Evolutionary conservation across 2,888 invertebrate species (phyloP).

Genomic region (Eustalomyia histrio): DNA sequence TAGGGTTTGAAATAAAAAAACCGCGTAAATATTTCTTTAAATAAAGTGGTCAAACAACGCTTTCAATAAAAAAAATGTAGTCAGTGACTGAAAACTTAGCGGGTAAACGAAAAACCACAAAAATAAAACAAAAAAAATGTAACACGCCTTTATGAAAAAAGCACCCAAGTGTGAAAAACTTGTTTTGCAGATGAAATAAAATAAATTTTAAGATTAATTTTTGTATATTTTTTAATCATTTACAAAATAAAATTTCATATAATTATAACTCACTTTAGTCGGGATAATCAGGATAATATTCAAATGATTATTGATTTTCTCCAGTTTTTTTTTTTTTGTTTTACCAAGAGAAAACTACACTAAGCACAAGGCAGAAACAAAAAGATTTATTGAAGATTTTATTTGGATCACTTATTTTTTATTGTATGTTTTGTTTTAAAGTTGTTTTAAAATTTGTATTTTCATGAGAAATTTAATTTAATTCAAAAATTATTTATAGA

Average conservation of each 20-base stretch:
- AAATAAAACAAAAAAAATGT: slow-evolving; percentile 38
- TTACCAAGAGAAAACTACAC: not conserved
- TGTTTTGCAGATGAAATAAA: slow-evolving; percentile 41
- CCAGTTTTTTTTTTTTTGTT: not conserved
- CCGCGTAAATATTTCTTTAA: slow-evolving; percentile 67
- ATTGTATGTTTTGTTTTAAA: not conserved
- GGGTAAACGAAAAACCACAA: slow-evolving; percentile 29
- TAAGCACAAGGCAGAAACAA: not conserved
- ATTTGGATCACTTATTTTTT: slow-evolving; percentile 8
- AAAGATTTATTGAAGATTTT: slow-evolving; percentile 60
- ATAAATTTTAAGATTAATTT: slow-evolving; percentile 28
- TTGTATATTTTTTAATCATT: not conserved
- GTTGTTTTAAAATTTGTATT: not conserved
- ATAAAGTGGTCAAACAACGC: slow-evolving; percentile 74
- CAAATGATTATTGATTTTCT: not conserved
- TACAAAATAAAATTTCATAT: not conserved
- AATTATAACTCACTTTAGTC: slow-evolving; percentile 27
- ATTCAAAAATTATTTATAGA: not conserved
- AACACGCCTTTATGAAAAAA: slow-evolving; percentile 58
- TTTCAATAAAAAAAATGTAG: slow-evolving; percentile 16
- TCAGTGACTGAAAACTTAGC: slow-evolving; percentile 41
- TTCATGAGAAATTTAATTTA: not conserved
- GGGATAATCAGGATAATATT: not conserved
- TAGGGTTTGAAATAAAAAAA: slow-evolving; percentile 59
- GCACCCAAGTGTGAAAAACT: slow-evolving; percentile 65